Conservation (phyloP, 2,113 vertebrate species). For the Sylvietta virens region DNA sequence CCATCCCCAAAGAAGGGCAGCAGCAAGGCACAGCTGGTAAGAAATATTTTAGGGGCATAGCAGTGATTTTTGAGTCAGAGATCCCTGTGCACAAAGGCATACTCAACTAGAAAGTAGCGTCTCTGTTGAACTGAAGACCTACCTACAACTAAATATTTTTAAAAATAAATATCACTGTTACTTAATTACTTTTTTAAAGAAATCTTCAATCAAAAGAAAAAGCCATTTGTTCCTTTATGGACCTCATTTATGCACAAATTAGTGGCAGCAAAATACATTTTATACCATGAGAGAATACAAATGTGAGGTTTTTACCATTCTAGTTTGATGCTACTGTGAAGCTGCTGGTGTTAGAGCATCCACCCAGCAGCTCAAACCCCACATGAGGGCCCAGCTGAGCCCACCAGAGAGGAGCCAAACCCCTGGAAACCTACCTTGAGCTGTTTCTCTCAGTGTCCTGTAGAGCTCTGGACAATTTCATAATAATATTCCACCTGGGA, state of each 20-base stretch:
- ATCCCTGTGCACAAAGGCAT: background rate
- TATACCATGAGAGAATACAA: background rate
- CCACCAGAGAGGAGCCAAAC: background rate
- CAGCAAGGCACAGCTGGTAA: background rate
- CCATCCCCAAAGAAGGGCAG: background rate
- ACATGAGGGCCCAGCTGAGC: background rate
- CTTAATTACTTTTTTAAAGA: background rate
- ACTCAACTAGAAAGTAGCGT: background rate
- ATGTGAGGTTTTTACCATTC: background rate
- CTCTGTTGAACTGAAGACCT: background rate
- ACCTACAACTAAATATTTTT: background rate
- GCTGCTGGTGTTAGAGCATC: background rate
- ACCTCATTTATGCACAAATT: background rate
- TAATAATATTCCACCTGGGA: conserved; percentile 73
- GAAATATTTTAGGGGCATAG: background rate
- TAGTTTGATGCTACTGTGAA: background rate
- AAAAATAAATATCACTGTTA: background rate
- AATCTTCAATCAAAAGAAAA: background rate
- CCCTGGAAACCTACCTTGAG: conserved; percentile 56
- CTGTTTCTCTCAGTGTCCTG: conserved; percentile 63
- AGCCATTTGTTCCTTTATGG: background rate
- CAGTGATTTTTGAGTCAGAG: background rate
- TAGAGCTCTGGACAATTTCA: conserved; percentile 54
- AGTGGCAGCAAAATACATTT: background rate
- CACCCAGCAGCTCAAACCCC: background rate